Percentiles rank a stretch among this genome's conserved stretches.
Conservation (phyloP, 2,113 vertebrate genomes). For the Rhegmatorhina hoffmannsi region DNA sequence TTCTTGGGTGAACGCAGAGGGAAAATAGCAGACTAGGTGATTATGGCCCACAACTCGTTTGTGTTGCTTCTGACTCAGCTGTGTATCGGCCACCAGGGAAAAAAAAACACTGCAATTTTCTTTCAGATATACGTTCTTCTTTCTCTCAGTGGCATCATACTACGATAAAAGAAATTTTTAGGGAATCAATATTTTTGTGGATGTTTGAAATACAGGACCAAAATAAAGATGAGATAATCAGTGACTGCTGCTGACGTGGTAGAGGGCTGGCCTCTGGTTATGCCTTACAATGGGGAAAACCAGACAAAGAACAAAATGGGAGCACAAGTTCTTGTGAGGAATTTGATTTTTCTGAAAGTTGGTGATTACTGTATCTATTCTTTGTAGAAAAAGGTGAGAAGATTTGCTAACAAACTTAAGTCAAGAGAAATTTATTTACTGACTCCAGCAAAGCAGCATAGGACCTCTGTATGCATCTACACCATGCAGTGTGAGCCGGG, state of each 20-base stretch:
- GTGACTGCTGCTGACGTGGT: neutral
- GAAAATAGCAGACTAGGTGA: neutral
- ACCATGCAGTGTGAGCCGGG: neutral
- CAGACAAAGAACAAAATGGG: neutral
- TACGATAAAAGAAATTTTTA: neutral
- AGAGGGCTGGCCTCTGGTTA: neutral
- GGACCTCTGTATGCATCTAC: neutral
- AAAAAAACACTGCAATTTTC: neutral
- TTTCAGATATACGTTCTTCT: neutral
- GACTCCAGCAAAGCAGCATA: neutral
- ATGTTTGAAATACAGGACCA: neutral
- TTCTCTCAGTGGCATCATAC: neutral
- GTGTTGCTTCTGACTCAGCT: neutral
- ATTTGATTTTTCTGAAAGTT: neutral
- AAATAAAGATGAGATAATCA: neutral
- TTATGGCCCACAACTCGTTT: neutral
- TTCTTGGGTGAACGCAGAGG: neutral
- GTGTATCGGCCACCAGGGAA: neutral
- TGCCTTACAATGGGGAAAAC: neutral
- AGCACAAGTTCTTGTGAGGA: neutral
- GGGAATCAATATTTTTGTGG: neutral
- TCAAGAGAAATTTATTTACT: neutral
- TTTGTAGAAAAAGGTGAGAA: neutral
- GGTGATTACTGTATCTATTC: neutral
- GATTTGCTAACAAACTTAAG: neutral